Conservation (phyloP, 2,888 invertebrate species). For the Fragum whitleyi region DNA sequence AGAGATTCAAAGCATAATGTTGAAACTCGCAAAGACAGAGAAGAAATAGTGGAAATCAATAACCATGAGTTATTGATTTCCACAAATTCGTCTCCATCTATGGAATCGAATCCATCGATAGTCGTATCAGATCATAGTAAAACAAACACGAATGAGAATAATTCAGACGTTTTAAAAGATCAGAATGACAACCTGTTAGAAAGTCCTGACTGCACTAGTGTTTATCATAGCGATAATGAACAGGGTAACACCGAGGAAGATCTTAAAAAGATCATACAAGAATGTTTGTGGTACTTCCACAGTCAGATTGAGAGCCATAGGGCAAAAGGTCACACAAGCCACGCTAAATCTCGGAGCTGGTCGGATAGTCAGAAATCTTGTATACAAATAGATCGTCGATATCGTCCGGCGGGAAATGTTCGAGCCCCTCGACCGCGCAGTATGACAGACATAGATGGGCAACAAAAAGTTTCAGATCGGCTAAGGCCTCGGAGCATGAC, state of each 20-base stretch:
- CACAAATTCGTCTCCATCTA: background rate
- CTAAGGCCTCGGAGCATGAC: slow-evolving; percentile 8
- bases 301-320: slow-evolving; percentile 10
- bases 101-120: background rate
- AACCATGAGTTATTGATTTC: no score
- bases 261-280: slow-evolving; percentile 20
- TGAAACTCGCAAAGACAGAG: background rate
- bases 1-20: background rate
- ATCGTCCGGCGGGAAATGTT: background rate
- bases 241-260: background rate
- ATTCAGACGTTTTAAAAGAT: background rate
- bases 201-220: background rate
- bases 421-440: slow-evolving; percentile 7
- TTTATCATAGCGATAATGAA: background rate
- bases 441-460: background rate
- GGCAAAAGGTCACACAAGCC: background rate
- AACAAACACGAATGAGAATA: background rate
- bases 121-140: background rate
- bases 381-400: background rate
- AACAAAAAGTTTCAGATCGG: background rate
- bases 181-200: background rate
- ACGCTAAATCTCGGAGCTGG: background rate
- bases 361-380: background rate
- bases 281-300: slow-evolving; percentile 19
- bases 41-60: background rate